Evolutionary conservation across 1,140 invertebrate species (phyloP), one percentile per base, ranked within the genome.

Genomic region (Periplaneta americana): DNA sequence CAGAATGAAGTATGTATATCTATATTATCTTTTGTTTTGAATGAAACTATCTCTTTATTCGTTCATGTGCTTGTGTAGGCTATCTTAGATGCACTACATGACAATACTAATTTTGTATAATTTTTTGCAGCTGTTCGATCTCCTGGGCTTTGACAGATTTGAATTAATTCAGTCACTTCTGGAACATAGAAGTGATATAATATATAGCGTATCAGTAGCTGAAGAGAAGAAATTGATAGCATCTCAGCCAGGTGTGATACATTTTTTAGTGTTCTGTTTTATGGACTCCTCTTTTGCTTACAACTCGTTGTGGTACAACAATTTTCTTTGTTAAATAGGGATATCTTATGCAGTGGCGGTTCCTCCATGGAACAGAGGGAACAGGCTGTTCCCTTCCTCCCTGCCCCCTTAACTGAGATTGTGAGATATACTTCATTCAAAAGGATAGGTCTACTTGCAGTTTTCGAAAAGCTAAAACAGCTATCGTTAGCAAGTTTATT

Each of bases 131-230:
- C 87, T 99, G 11, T 95, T 98, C 88, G 97, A 98, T 84, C 87
- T 98, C 31, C 89, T 96, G 80, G 96, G 97, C 10, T 97, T 94
- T 88, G 95, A 98, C 84, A 90, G 95, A 84, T 95, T 98, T 87
- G 95, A 97, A 85, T 90, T 98, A 57, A 95, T 98, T 76, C 91
- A 93, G 85, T 92, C 93, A 75, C 88, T 98, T 78, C 89, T 98
- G 13, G 90, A 93, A 85, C 91, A 97, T 87, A 90, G 95, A 82
- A 86, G 90, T 31, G 90, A 91, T 74, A 92, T 94, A 37, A 86
- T 91, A 9, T 87, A 89, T 84, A 92, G 86, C 81, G 85, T 88
- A 83, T 88, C 81, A 83, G 88, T 83, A 84, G 84, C 48, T 84
- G 86, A 83, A 85, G 84, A 35, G 81, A 85, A 83, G 81, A 84